Conservation (phyloP, 2,113 vertebrate genomes). For the Semnornis frantzii region DNA sequence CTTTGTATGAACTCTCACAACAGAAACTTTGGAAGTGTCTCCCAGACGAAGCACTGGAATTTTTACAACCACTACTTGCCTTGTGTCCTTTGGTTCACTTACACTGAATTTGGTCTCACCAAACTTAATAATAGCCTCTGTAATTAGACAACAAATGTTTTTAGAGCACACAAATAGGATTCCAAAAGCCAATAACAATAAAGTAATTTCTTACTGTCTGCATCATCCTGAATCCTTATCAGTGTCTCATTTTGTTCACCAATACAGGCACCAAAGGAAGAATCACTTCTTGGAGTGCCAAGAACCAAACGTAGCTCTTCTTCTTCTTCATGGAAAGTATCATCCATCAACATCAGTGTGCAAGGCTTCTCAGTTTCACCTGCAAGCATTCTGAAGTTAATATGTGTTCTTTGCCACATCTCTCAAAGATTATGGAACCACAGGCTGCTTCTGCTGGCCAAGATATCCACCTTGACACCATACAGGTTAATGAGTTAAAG, state of each 20-base stretch:
- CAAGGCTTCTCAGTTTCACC: constrained; percentile 92
- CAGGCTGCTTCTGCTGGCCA: background rate
- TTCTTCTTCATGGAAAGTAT: constrained; percentile 84
- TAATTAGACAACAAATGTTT: constrained; percentile 9
- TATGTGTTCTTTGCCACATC: background rate
- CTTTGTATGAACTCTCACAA: constrained; percentile 94
- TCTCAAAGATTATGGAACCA: background rate
- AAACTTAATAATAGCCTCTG: constrained; percentile 90
- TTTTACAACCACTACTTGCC: constrained; percentile 78
- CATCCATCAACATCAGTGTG: constrained; percentile 81
- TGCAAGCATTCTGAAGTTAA: constrained; percentile 66
- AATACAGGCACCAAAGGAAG: constrained; percentile 87
- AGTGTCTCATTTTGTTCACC: constrained; percentile 90
- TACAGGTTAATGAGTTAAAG: background rate
- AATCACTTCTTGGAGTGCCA: constrained; percentile 87
- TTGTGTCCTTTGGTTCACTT: constrained; percentile 84
- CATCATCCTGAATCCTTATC: constrained; percentile 87
- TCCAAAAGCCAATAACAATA: background rate
- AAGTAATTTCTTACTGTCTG: constrained; percentile 85
- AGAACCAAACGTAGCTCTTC: constrained; percentile 93
- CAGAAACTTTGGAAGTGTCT: constrained; percentile 89
- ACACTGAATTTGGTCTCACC: constrained; percentile 85
- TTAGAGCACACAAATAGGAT: background rate
- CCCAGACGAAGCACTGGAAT: constrained; percentile 89
- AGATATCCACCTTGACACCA: background rate